These are phyloP conservation scores for Calephelis nemesis DNA, from an alignment of 1,140 invertebrate species.

Conservation along the genomic window DNA sequence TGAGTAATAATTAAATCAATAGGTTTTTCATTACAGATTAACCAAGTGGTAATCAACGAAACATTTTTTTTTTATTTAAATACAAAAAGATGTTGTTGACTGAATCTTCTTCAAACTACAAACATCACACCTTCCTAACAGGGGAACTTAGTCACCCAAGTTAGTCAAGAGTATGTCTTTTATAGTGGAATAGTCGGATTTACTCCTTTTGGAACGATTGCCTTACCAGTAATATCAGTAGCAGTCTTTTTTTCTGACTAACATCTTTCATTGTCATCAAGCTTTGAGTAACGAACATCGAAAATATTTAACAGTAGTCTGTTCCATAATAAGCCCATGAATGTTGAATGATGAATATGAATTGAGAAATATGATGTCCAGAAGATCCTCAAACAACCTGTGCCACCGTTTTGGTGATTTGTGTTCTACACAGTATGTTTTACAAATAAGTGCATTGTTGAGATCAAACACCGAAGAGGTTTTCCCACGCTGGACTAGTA, in stretches of 20 bases:
- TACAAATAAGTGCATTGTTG: too few relatives aligned
- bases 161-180: constrained; percentile 53
- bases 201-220: constrained; percentile 39
- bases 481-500: too few relatives aligned
- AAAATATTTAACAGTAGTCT: too few relatives aligned
- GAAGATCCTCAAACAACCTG: too few relatives aligned
- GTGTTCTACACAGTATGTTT: too few relatives aligned
- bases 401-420: too few relatives aligned
- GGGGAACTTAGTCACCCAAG: constrained; percentile 51
- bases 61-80: constrained; percentile 35
- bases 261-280: constrained; percentile 41
- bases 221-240: constrained; percentile 39
- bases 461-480: too few relatives aligned
- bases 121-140: constrained; percentile 36
- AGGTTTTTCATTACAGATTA: constrained; percentile 36
- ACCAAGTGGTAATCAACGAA: constrained; percentile 43
- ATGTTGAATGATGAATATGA: too few relatives aligned
- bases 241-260: constrained; percentile 41
- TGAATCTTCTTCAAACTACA: constrained; percentile 21
- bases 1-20: constrained; percentile 40
- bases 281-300: constrained; percentile 37
- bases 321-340: too few relatives aligned
- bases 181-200: constrained; percentile 47
- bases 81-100: constrained; percentile 58
- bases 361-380: too few relatives aligned